These are phyloP conservation scores for Phrynocephalus vlangalii DNA, from an alignment of 2,797 vertebrate species.

Conservation along the genomic window DNA sequence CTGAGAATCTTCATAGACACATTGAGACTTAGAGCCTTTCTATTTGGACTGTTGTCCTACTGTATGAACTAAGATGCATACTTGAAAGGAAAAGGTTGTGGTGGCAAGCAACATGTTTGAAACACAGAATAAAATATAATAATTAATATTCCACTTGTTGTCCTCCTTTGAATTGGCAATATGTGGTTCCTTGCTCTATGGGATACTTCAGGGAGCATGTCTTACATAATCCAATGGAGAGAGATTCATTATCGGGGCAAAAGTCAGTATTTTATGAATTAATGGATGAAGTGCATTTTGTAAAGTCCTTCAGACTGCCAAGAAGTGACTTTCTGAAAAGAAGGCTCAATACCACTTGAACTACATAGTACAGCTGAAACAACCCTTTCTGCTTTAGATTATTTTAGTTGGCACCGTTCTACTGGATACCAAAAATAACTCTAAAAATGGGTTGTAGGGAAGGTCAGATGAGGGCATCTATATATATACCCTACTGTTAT, in stretches of 20 bases:
- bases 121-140: background rate
- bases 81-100: background rate
- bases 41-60: background rate
- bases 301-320: background rate
- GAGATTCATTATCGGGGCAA: constrained; percentile 6
- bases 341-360: constrained; percentile 4
- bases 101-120: background rate
- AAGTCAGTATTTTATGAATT: background rate
- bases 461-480: fast-evolving
- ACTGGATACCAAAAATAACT: background rate
- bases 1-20: too few species aligned
- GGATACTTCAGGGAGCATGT: background rate
- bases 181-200: background rate
- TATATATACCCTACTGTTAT: constrained; percentile 9
- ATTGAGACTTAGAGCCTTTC: background rate
- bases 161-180: background rate
- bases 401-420: too few species aligned
- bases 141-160: background rate
- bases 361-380: constrained; percentile 20
- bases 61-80: background rate
- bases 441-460: background rate
- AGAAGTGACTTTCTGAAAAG: background rate
- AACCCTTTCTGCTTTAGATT: too few species aligned
- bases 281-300: background rate
- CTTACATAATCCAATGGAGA: background rate